These are phyloP conservation scores for Pristionchus arcanus DNA, from an alignment of 2,888 invertebrate genomes.

Conservation along the genomic window DNA sequence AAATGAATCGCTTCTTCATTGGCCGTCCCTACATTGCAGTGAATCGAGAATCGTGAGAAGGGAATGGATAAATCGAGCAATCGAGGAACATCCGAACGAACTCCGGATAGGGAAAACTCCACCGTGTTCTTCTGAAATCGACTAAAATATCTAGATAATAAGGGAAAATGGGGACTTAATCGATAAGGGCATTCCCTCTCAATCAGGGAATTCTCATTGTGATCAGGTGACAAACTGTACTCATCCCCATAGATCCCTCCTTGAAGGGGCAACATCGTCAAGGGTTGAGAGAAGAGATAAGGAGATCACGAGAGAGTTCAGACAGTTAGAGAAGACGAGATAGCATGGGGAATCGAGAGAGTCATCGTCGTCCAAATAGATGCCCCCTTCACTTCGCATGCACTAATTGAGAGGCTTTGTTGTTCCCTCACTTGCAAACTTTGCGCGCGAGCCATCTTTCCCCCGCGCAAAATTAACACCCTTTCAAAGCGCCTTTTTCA, in stretches of 20 bases:
- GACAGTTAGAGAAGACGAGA: neutral
- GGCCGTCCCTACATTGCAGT: too few relatives aligned
- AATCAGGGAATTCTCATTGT: too few relatives aligned
- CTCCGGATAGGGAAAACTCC: neutral
- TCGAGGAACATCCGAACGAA: neutral
- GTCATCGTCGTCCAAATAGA: slow-evolving; percentile 19
- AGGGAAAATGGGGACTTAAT: too few relatives aligned
- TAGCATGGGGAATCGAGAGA: neutral
- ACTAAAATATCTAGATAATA: too few relatives aligned
- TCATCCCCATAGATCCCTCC: neutral
- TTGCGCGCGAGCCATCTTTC: neutral
- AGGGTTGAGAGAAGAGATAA: slow-evolving; percentile 1
- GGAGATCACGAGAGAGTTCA: neutral
- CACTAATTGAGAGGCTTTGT: neutral
- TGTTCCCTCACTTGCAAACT: slow-evolving; percentile 14
- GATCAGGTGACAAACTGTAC: slow-evolving; percentile 23
- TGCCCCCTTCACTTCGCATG: neutral
- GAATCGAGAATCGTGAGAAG: neutral
- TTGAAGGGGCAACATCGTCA: slow-evolving; percentile 2
- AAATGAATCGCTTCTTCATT: too few relatives aligned
- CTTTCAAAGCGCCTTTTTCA: neutral
- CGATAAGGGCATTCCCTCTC: too few relatives aligned
- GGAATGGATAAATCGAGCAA: neutral
- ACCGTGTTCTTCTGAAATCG: neutral
- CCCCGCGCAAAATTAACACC: neutral